Evolutionary conservation across 2,113 vertebrate genomes (phyloP), one percentile per base, ranked within the genome.

Genomic region (Misgurnus mizolepis): DNA sequence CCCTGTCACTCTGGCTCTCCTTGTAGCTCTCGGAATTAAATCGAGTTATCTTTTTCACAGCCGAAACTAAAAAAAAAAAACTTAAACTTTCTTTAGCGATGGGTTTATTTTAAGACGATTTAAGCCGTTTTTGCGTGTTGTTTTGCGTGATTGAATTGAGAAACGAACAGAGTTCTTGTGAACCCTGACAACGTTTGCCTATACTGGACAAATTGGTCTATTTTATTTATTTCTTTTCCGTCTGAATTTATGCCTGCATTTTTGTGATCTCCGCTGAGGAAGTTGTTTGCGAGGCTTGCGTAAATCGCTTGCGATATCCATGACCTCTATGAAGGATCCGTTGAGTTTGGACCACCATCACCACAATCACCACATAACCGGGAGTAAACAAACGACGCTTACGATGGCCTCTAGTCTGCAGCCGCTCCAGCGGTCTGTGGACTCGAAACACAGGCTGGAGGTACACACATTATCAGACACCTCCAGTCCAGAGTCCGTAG

Each of bases 291-390:
- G 84, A 84, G 71, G 89, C 67, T 68, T 79, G 58, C 68, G 17
- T 68, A 82, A 64, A 80, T 78, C 78, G 78, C 84, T 88, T 89
- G 86, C 88, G 12, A 89, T 88, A 87, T 92, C 92, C 87, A 98
- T 99, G 97, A 97, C 92, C 96, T 98, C 95, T 94, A 95, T 97
- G 96, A 97, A 96, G 95, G 95, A 97, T 88, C 93, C 96, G 85
- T 92, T 97, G 93, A 95, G 92, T 91, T 90, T 93, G 93, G 95
- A 86, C 55, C 79, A 82, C 22, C 80, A 82, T 47, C 83, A 92
- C 22, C 89, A 90, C 69, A 74, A 80, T 40, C 81, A 68, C 14
- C 85, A 94, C 90, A 89, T 96, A 78, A 90, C 93, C 77, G 96
- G 95, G 93, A 95, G 91, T 93, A 97, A 96, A 93, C 90, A 93